Percentiles rank a stretch among this genome's conserved stretches.
These are phyloP conservation scores for Parochlus steinenii DNA, from an alignment of 2,888 invertebrate genomes.

Conservation along the genomic window DNA sequence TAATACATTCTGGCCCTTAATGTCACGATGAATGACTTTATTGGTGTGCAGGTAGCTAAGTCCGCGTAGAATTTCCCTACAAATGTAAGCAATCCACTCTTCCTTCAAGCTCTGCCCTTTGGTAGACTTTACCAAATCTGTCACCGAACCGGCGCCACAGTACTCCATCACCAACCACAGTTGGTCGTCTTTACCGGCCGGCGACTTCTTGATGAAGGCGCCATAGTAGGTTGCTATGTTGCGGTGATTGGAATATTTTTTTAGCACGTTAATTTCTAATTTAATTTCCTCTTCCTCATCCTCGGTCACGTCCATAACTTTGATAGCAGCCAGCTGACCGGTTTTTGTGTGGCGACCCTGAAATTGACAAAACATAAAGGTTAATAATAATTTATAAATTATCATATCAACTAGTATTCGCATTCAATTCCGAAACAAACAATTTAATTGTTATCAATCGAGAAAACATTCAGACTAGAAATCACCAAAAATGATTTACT, in stretches of 20 bases:
- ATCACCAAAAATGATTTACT: no score
- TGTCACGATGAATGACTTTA: constrained; percentile 98
- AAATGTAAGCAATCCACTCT: constrained; percentile 99
- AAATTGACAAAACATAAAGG: no score
- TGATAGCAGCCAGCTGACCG: constrained; percentile 98
- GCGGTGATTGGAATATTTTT: constrained; percentile 96
- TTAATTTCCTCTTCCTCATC: constrained; percentile 99
- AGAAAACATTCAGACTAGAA: no score
- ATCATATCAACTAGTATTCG: no score
- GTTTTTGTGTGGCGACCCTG: constrained; percentile 99
- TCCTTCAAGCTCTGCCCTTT: constrained; percentile 97
- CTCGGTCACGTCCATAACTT: constrained; percentile 99
- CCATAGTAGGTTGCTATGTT: constrained; percentile 99
- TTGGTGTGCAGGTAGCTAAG: constrained; percentile 95
- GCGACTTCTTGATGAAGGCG: constrained; percentile 98
- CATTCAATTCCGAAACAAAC: no score
- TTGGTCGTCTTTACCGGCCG: constrained; percentile 97
- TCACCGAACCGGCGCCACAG: constrained; percentile 97
- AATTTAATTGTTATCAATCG: no score
- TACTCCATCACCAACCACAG: constrained; percentile 99
- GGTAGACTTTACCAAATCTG: constrained; percentile 97
- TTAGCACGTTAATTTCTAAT: constrained; percentile 97
- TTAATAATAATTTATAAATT: no score
- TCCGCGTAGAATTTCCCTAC: constrained; percentile 87
- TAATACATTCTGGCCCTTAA: constrained; percentile 98